Base-by-base conservation (phyloP, 30 jellyfish, hydroid and myxozoan species). In the Clytia hemisphaerica region DNA sequence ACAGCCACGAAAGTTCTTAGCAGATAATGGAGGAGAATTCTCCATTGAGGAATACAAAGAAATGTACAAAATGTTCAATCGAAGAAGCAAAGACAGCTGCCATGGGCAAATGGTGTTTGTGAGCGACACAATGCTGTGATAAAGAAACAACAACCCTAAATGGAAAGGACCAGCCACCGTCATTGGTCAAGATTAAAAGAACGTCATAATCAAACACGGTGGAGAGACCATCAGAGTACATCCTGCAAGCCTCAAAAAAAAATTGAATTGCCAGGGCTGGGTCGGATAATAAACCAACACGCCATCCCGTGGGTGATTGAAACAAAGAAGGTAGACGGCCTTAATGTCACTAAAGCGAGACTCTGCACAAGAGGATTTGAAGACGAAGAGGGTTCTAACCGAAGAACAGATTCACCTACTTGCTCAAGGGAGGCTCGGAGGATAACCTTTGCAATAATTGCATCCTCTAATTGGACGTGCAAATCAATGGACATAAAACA, bases 361-460 rank as follows among this genome's bases (percentile, higher is more conserved):
- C 40, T 76, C 9, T 73, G n/a, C n/a, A n/a, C 82, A 18, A 15
- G 75, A 12, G 83, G 89, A 4, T 76, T 76, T 76, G 89, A 76
- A 36, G 83, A 76, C 27, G 45, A 76, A 28, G 67, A 26, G 10
- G 83, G 38, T 7, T 9, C 65, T 35, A 63, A 58, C 25, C 25
- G 45, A 9, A 14, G 67, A 46, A 61, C 22, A 6, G 88, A 61
- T 29, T 75, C 71, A 7, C 88, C 88, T 26, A 75, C 88, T 15
- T 75, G 88, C 81, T 19, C 82, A 16, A 61, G 42, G 37, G 73
- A 60, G 16, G n/a, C 67, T 24, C 32, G 61, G 30, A 25, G 88
- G 37, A 32, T 55, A 18, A 46, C 68, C 3, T 36, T 73, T 36
- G 49, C 46, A 16, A 57, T 60, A 35, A 25, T 60, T n/a, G 50